A percentile compares a stretch with the other conserved stretches of the same genome.
phyloP scores from a whole-genome alignment of 2,888 invertebrate genomes.

The Nomada fucata region DNA sequence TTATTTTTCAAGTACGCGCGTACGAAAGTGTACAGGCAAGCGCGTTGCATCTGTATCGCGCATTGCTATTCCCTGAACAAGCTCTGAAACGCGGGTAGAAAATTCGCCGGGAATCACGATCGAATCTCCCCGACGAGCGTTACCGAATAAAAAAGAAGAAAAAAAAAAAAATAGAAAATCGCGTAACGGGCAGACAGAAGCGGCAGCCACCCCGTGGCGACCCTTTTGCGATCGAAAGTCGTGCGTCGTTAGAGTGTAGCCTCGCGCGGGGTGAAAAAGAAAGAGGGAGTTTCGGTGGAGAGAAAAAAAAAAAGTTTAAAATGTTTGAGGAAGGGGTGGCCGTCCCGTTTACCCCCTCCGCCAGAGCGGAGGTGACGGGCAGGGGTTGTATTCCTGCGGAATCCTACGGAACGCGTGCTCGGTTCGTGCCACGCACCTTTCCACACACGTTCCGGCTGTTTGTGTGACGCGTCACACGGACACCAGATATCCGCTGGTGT shows the following conservation, averaged over 20 bases:
- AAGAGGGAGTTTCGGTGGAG: conserved; percentile 40
- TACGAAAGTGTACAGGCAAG: too few relatives aligned
- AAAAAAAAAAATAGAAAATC: conserved; percentile 57
- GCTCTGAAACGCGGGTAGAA: too few relatives aligned
- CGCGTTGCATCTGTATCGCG: too few relatives aligned
- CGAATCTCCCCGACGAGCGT: neutral
- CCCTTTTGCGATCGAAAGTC: conserved; percentile 61
- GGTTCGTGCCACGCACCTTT: conserved; percentile 68
- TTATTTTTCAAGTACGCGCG: too few relatives aligned
- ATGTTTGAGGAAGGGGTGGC: conserved; percentile 81
- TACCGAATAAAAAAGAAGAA: conserved; percentile 38
- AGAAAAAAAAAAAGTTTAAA: conserved; percentile 79
- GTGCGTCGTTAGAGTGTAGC: conserved; percentile 69
- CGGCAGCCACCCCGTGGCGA: conserved; percentile 52
- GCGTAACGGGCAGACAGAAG: conserved; percentile 72
- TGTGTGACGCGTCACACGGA: conserved; percentile 12
- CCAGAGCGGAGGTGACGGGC: conserved; percentile 56
- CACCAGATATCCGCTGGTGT: neutral
- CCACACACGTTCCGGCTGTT: conserved; percentile 2
- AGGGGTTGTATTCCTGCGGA: conserved; percentile 68
- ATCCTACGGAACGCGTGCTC: conserved; percentile 71
- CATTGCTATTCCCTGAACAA: too few relatives aligned
- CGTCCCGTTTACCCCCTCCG: conserved; percentile 17
- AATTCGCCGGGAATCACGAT: neutral
- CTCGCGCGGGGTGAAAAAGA: conserved; percentile 52